Percentiles rank a stretch among this genome's conserved stretches.
Conservation (phyloP, 2,113 vertebrate genomes). For the Aldabrachelys gigantea region DNA sequence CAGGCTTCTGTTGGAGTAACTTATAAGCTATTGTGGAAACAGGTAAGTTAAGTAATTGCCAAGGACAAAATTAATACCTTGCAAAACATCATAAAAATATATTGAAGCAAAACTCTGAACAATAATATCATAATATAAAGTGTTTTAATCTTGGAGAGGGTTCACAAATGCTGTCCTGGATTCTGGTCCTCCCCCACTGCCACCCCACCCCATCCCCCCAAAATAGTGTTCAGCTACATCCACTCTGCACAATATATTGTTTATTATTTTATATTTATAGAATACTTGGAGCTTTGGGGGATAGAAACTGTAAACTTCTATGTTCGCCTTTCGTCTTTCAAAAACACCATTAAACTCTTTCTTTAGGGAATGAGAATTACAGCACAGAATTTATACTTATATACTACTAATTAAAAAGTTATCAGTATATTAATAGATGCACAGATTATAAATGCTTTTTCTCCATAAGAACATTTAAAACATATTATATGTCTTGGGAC, state of each 20-base stretch:
- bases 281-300: neutral
- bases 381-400: neutral
- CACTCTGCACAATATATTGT: neutral
- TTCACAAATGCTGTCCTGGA: neutral
- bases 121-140: neutral
- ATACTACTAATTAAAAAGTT: neutral
- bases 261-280: neutral
- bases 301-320: neutral
- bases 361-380: neutral
- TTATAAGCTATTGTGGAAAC: constrained; percentile 1
- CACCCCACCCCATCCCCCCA: neutral
- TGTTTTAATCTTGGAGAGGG: neutral
- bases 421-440: neutral
- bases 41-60: neutral
- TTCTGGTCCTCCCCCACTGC: neutral
- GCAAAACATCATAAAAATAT: neutral
- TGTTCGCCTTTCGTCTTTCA: neutral
- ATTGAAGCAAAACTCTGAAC: neutral
- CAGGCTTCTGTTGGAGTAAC: neutral
- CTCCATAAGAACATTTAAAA: neutral
- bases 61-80: neutral
- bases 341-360: neutral
- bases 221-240: neutral
- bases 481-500: neutral
- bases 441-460: neutral